Evolutionary conservation across 1,140 invertebrate genomes (phyloP).

Genomic region (Paramacrobiotus metropolitanus): DNA sequence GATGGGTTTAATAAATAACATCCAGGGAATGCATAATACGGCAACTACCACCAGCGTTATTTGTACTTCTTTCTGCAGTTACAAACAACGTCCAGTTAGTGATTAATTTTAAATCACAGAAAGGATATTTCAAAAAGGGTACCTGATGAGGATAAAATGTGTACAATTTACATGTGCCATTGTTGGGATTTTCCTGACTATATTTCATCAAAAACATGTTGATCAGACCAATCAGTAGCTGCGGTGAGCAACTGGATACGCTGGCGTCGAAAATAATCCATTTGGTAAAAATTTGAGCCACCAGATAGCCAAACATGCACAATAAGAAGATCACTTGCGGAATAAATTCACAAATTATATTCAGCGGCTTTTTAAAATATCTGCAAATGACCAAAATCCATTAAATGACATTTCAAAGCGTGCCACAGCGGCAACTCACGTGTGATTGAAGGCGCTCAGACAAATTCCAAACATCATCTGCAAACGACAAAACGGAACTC

Average conservation of each 20-base stretch:
- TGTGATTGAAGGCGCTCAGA: constrained; percentile 27
- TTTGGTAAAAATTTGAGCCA: constrained; percentile 66
- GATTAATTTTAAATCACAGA: not conserved
- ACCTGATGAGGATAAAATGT: not conserved
- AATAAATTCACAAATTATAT: constrained; percentile 58
- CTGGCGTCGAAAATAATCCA: constrained; percentile 50
- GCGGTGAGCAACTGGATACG: constrained; percentile 45
- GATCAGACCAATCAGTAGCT: constrained; percentile 76
- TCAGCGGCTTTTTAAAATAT: constrained; percentile 50
- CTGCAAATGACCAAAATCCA: constrained; percentile 23
- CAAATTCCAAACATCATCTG: constrained; percentile 75
- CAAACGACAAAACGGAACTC: too few species aligned
- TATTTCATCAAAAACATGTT: constrained; percentile 70
- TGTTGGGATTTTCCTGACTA: not conserved
- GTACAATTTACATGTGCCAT: not conserved
- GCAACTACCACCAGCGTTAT: constrained; percentile 43
- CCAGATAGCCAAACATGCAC: constrained; percentile 66
- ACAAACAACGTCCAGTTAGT: not conserved
- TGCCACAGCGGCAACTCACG: constrained; percentile 13
- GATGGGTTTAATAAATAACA: constrained; percentile 74
- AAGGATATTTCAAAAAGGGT: not conserved
- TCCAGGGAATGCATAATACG: constrained; percentile 61
- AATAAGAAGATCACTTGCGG: constrained; percentile 61
- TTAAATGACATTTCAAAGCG: not conserved
- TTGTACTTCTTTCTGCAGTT: constrained; percentile 41